Evolutionary conservation across 2,888 invertebrate species (phyloP), one percentile per base, ranked within the genome.

Genomic region (Actias luna): DNA sequence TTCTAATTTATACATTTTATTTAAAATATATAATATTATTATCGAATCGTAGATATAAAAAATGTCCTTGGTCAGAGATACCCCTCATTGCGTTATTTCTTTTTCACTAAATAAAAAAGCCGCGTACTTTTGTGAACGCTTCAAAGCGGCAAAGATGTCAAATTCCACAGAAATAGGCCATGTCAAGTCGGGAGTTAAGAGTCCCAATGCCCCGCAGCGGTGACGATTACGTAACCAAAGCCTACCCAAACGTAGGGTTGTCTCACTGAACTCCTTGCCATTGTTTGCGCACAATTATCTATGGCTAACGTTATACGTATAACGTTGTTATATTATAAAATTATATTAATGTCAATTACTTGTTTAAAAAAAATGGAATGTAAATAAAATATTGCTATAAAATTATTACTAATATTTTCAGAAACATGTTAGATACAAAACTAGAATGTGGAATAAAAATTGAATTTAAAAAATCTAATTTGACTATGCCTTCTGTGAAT

Each of bases 141-240:
- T 62, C 57, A 82, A 78, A 84, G 80, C 77, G 77, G 81, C 75
- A 80, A 79, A 85, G 83, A 87, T 84, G 88, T 88, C 85, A 83
- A 84, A 85, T 84, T 81, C 76, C 79, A 72, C 79, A 83, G 85
- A 89, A 88, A 89, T 89, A 86, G 88, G 87, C 82, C 88, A 79
- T 89, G 89, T 88, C 88, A 89, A 89, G 88, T 84, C 75, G 83
- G 46, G 75, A 83, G 85, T 86, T 88, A 84, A 88, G 87, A 85
- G 86, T 83, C 80, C 85, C 84, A 82, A 83, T 88, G 87, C 82
- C 84, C 80, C 78, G 79, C 77, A 76, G 84, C 80, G 72, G 81
- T 80, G 84, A 87, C 87, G 85, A 87, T 87, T 89, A 86, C 82
- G 84, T 87, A 87, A 88, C 87, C 83, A 80, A 83, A 86, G 85